Evolutionary conservation across 2,113 vertebrate species (phyloP).

Genomic region (Mellivora capensis): DNA sequence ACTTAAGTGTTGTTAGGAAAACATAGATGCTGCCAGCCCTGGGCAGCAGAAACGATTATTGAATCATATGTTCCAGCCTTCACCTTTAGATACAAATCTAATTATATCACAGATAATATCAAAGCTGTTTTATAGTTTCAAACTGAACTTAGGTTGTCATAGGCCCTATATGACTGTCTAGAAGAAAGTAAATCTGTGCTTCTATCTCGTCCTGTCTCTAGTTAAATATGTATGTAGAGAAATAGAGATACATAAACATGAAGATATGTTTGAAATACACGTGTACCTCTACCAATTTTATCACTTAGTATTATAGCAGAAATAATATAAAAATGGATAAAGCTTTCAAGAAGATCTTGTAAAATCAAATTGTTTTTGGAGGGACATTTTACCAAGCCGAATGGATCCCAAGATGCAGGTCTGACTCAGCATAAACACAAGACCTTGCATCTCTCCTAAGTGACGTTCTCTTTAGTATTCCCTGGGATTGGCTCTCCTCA

Average conservation of each 20-base stretch:
- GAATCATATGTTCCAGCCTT: not conserved
- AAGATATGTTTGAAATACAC: not conserved
- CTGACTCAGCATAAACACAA: not conserved
- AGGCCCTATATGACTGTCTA: not conserved
- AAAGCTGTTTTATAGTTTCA: not conserved
- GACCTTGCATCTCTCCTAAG: not conserved
- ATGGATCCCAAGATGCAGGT: not conserved
- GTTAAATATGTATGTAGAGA: not conserved
- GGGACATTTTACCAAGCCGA: not conserved
- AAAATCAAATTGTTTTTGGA: conserved; percentile 26
- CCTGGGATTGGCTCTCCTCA: not conserved
- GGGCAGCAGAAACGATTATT: not conserved
- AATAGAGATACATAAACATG: not conserved
- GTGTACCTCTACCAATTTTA: not conserved
- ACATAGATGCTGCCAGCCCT: not conserved
- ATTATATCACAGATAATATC: not conserved
- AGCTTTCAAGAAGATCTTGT: not conserved
- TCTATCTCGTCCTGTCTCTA: not conserved
- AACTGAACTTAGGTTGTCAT: not conserved
- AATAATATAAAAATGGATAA: conserved; percentile 28
- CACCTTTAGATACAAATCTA: conserved; percentile 2
- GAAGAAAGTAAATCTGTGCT: not conserved
- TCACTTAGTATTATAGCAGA: not conserved
- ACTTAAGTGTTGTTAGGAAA: not conserved
- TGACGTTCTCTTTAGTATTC: not conserved